phyloP scores from a whole-genome alignment of 1,140 invertebrate species.

The Drosophila asahinai region DNA sequence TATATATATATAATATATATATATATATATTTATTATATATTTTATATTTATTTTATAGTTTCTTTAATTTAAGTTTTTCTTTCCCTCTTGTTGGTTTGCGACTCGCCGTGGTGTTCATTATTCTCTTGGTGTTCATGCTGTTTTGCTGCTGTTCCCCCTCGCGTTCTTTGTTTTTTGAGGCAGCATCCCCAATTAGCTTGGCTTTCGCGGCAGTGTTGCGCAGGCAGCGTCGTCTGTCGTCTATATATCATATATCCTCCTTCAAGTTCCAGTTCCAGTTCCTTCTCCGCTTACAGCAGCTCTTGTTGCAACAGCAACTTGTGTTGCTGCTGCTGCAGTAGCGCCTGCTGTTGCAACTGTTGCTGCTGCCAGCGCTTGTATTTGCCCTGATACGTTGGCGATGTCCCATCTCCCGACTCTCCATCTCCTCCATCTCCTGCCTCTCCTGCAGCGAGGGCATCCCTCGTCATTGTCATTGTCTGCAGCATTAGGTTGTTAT shows the following conservation, averaged over 20 bases:
- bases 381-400: conserved; percentile 69
- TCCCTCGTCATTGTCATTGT: conserved; percentile 9
- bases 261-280: not conserved
- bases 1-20: conserved; percentile 40
- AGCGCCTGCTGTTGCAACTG: conserved; percentile 72
- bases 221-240: conserved; percentile 31
- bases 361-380: conserved; percentile 76
- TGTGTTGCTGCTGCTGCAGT: conserved; percentile 70
- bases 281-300: conserved; percentile 38
- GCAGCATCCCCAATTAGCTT: conserved; percentile 36
- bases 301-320: conserved; percentile 73
- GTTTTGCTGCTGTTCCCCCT: conserved; percentile 20
- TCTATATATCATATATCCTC: conserved; percentile 8
- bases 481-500: conserved; percentile 16
- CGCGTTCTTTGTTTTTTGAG: conserved; percentile 1
- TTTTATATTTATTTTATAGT: conserved; percentile 54
- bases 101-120: conserved; percentile 47
- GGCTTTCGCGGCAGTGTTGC: conserved; percentile 44
- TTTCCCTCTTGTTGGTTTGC: conserved; percentile 49
- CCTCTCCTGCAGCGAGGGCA: conserved; percentile 21
- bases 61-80: conserved; percentile 57
- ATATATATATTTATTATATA: conserved; percentile 51
- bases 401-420: conserved; percentile 20
- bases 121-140: conserved; percentile 50
- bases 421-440: conserved; percentile 7